Evolutionary conservation across 2,888 invertebrate species (phyloP).

Genomic region (Oxystoma pomonae): DNA sequence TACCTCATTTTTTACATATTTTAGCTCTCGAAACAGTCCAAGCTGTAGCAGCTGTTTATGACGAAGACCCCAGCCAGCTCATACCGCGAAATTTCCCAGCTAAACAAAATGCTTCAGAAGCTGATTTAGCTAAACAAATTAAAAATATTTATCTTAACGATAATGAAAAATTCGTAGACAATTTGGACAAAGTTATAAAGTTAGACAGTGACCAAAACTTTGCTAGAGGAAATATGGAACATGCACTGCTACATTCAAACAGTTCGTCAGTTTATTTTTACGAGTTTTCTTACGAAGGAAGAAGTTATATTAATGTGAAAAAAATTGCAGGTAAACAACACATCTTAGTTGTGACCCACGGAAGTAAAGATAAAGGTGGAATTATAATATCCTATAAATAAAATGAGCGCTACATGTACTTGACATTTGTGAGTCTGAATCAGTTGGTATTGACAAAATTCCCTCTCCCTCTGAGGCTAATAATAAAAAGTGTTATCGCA

Average conservation of each 20-base stretch:
- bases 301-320: too few species aligned
- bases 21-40: background rate
- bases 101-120: background rate
- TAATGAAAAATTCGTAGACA: slow-evolving; percentile 3
- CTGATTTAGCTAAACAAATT: background rate
- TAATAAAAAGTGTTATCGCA: too few species aligned
- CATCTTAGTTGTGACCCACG: too few species aligned
- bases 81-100: background rate
- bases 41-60: background rate
- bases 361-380: too few species aligned
- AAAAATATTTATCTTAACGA: slow-evolving; percentile 8
- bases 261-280: background rate
- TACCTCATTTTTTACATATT: background rate
- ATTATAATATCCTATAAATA: too few species aligned
- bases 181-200: slow-evolving; percentile 5
- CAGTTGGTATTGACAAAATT: too few species aligned
- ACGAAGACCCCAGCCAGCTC: background rate
- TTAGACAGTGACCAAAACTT: slow-evolving; percentile 2
- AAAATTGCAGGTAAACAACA: background rate
- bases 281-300: background rate
- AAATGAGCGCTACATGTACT: too few species aligned
- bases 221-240: background rate
- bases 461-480: too few species aligned
- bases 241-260: background rate
- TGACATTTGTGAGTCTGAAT: too few species aligned